Evolutionary conservation across 1,140 invertebrate species (phyloP), one percentile per base, ranked within the genome.

Genomic region (Calycopis cecrops): DNA sequence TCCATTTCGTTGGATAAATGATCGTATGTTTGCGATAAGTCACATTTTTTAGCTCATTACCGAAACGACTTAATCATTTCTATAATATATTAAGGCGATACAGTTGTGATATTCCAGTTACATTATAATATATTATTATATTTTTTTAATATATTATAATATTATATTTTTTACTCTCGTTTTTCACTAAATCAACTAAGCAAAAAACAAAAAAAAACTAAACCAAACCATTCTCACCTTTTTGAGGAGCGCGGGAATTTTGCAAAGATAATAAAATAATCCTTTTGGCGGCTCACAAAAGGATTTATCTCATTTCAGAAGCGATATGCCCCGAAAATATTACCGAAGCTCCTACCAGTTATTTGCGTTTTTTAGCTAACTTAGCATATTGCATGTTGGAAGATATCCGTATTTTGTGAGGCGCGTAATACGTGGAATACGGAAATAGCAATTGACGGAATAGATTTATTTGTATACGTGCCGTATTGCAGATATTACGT

Each of bases 261-360:
- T 58, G 66, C 69, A 68, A 71, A 65, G 62, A 76, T 76, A 73
- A 76, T 74, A 74, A 65, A 72, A 69, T 76, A 74, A 74, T 72
- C 67, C 66, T 59, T 69, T 69, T 28, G 21, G 6, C 47, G 42
- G 63, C 58, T 59, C 56, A 50, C 61, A 61, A 69, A 60, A 28
- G 61, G 47, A 47, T 67, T 67, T 71, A 73, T 71, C 64, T 67
- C 68, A 67, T 71, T 72, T 72, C 54, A 52, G 38, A 68, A 68
- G 65, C 57, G 63, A 66, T 62, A 66, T 69, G 21, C 60, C 51
- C 62, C 67, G 59, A 69, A 67, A 73, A 75, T 76, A 67, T 65
- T 63, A 63, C 61, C 57, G 64, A 73, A 67, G 55, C 53, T 51
- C 47, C 59, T 55, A 69, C n/a, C 28, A 12, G 12, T 50, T 35